These are phyloP conservation scores for Bryconaethiops microstoma DNA, from an alignment of 2,797 vertebrate genomes.

Conservation along the genomic window DNA sequence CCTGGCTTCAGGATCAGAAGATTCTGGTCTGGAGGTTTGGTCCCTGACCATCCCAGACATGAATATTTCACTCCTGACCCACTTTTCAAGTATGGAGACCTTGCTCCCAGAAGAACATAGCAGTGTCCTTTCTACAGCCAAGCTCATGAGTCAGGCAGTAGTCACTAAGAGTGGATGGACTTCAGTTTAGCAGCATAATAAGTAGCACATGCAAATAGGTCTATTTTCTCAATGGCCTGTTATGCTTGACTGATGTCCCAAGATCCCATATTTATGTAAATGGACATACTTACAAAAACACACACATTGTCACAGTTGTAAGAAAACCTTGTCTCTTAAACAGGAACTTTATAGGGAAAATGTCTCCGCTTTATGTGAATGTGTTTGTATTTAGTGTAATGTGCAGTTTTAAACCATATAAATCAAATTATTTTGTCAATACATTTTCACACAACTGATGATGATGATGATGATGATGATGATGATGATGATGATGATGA, in stretches of 20 bases:
- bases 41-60: slow-evolving; percentile 54
- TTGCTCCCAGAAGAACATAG: slow-evolving; percentile 69
- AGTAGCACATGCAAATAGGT: slow-evolving; percentile 30
- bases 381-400: too few relatives aligned
- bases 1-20: slow-evolving; percentile 40
- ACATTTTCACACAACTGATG: neutral
- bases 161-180: slow-evolving; percentile 34
- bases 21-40: slow-evolving; percentile 57
- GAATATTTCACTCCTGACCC: slow-evolving; percentile 76
- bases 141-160: slow-evolving; percentile 71
- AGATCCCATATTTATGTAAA: neutral
- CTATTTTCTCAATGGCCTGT: slow-evolving; percentile 8
- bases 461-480: too few relatives aligned
- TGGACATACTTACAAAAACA: neutral
- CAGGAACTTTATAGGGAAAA: neutral
- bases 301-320: slow-evolving; percentile 18
- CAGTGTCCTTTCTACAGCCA: slow-evolving; percentile 73
- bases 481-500: too few relatives aligned
- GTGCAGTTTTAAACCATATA: too few relatives aligned
- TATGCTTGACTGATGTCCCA: neutral
- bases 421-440: neutral
- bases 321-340: neutral
- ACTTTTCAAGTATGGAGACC: slow-evolving; percentile 70
- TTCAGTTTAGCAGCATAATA: slow-evolving; percentile 28
- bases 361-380: neutral